Conservation (phyloP, 2,113 vertebrate genomes). For the Labrus mixtus region DNA sequence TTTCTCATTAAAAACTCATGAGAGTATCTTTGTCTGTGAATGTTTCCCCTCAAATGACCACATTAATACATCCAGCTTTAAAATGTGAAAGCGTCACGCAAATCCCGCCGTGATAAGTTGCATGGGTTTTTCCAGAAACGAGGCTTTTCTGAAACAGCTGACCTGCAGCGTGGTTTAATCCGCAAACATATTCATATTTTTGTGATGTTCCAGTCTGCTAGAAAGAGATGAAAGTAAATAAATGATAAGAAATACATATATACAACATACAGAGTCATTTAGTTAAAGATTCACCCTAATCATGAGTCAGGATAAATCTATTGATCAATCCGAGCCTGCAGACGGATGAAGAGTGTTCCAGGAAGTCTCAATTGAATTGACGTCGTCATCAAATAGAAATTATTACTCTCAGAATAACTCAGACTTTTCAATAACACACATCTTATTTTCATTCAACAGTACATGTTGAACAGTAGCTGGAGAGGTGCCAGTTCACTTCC, state of each 20-base stretch:
- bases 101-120: slow-evolving; percentile 43
- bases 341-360: neutral
- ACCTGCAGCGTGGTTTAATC: slow-evolving; percentile 29
- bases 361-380: neutral
- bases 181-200: slow-evolving; percentile 16
- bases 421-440: no score
- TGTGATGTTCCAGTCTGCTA: slow-evolving; percentile 6
- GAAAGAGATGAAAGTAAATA: slow-evolving; percentile 19
- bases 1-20: neutral
- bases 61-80: neutral
- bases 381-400: no score
- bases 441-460: no score
- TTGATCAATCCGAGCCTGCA: neutral
- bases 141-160: slow-evolving; percentile 34
- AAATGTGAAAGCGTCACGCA: neutral
- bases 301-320: neutral
- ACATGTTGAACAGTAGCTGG: no score
- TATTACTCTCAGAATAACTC: no score
- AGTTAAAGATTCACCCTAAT: neutral
- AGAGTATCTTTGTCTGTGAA: neutral
- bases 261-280: neutral
- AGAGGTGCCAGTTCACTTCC: no score
- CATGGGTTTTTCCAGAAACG: slow-evolving; percentile 32
- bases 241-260: neutral
- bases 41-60: neutral